A percentile compares a stretch with the other conserved stretches of the same genome.
These are phyloP conservation scores for Turdus rufiventris DNA, from an alignment of 2,113 vertebrate species.

Conservation along the genomic window DNA sequence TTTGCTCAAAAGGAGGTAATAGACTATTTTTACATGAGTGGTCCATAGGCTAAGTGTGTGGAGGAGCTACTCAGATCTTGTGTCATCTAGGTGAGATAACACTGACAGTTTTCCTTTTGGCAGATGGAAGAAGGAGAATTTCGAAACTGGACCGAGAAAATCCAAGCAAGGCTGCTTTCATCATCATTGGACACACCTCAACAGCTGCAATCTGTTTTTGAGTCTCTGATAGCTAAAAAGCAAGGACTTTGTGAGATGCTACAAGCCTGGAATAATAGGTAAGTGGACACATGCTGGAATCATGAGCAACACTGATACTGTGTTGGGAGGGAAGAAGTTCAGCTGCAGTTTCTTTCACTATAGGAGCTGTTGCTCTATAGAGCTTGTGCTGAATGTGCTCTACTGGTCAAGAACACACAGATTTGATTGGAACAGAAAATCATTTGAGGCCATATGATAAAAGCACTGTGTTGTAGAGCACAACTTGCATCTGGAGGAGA, in stretches of 20 bases:
- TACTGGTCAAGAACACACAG: background rate
- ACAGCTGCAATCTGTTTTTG: slow-evolving; percentile 86
- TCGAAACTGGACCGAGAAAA: slow-evolving; percentile 92
- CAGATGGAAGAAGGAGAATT: slow-evolving; percentile 98
- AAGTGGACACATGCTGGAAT: background rate
- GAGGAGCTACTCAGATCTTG: background rate
- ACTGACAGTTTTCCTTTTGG: background rate
- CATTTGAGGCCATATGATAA: background rate
- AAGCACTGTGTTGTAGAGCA: background rate
- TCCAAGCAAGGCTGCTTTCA: slow-evolving; percentile 84
- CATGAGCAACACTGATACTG: background rate
- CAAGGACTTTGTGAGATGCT: slow-evolving; percentile 93
- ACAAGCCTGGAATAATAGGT: slow-evolving; percentile 96
- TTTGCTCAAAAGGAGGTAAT: slow-evolving; percentile 97
- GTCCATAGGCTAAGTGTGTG: background rate
- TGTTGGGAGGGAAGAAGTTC: background rate
- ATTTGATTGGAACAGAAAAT: background rate
- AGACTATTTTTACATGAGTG: background rate
- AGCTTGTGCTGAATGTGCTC: background rate
- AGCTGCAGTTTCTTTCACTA: background rate
- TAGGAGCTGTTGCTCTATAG: background rate
- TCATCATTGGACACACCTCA: slow-evolving; percentile 83
- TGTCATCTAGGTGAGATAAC: background rate
- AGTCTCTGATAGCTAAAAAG: slow-evolving; percentile 94
- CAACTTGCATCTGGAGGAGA: background rate